These are phyloP conservation scores for Bubo blakistoni DNA, from an alignment of 2,113 vertebrate genomes.

Conservation along the genomic window DNA sequence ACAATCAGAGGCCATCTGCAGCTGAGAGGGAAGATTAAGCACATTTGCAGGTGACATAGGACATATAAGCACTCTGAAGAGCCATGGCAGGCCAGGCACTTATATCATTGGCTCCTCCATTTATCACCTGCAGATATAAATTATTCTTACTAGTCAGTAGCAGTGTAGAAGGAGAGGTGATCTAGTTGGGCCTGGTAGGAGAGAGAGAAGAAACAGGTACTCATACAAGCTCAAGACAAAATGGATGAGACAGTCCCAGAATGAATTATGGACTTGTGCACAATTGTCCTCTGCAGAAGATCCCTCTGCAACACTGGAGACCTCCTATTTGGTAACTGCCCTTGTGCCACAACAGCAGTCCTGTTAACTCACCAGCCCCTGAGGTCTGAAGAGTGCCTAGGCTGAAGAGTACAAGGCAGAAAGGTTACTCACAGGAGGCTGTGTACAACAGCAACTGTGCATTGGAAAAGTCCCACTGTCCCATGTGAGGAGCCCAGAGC, in stretches of 20 bases:
- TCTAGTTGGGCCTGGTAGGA: background rate
- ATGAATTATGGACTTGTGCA: background rate
- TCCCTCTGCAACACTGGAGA: background rate
- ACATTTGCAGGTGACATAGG: background rate
- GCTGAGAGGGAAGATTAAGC: background rate
- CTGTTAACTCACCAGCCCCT: background rate
- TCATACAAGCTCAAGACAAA: background rate
- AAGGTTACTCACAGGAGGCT: background rate
- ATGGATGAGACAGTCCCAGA: accelerated
- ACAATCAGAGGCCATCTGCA: background rate
- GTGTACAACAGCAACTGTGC: background rate
- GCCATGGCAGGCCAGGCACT: background rate
- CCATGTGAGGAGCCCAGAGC: background rate
- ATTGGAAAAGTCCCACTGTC: background rate
- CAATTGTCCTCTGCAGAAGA: background rate
- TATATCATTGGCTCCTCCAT: accelerated
- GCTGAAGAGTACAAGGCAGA: background rate
- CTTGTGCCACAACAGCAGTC: background rate
- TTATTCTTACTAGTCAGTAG: background rate
- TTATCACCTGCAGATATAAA: background rate
- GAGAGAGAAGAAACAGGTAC: background rate
- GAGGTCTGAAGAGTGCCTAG: background rate
- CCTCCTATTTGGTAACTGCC: background rate
- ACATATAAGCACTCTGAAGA: background rate
- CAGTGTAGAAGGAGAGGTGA: background rate